A percentile compares a stretch with the other conserved stretches of the same genome.
Evolutionary conservation across 2,113 vertebrate species (phyloP).

Genomic region (Megalops atlanticus): DNA sequence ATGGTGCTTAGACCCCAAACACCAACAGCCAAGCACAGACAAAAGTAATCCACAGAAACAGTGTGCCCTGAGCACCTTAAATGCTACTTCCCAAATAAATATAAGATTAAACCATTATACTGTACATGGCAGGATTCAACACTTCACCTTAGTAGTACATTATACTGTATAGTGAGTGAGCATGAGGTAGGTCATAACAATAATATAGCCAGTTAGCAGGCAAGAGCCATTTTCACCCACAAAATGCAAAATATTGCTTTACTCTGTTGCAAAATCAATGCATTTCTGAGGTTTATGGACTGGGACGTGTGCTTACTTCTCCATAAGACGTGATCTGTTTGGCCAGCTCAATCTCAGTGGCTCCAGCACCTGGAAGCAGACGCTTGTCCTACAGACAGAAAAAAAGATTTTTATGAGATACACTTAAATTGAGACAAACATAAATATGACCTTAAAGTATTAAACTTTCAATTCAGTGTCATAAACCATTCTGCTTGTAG

Average conservation of each 20-base stretch:
- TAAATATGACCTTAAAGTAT: not conserved
- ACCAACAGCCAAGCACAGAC: not conserved
- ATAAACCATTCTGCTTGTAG: not conserved
- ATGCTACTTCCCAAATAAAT: too few relatives aligned
- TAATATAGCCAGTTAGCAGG: too few relatives aligned
- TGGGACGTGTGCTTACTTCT: conserved; percentile 73
- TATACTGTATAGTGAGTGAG: too few relatives aligned
- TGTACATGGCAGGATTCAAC: too few relatives aligned
- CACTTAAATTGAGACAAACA: not conserved
- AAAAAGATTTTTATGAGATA: not conserved
- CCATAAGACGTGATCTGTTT: conserved; percentile 91
- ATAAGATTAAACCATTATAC: too few relatives aligned
- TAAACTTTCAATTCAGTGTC: not conserved
- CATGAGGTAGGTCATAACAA: too few relatives aligned
- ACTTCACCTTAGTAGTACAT: too few relatives aligned
- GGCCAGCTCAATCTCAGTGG: conserved; percentile 94
- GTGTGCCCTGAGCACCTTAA: not conserved
- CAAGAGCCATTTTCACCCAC: too few relatives aligned
- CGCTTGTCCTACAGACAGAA: conserved; percentile 80
- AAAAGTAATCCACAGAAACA: not conserved
- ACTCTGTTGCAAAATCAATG: too few relatives aligned
- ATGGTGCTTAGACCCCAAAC: not conserved
- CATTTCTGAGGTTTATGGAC: not conserved
- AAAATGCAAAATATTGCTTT: too few relatives aligned
- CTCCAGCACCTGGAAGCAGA: conserved; percentile 90